phyloP scores from a whole-genome alignment of 2,113 vertebrate genomes.

The Spizaetus ornatus region DNA sequence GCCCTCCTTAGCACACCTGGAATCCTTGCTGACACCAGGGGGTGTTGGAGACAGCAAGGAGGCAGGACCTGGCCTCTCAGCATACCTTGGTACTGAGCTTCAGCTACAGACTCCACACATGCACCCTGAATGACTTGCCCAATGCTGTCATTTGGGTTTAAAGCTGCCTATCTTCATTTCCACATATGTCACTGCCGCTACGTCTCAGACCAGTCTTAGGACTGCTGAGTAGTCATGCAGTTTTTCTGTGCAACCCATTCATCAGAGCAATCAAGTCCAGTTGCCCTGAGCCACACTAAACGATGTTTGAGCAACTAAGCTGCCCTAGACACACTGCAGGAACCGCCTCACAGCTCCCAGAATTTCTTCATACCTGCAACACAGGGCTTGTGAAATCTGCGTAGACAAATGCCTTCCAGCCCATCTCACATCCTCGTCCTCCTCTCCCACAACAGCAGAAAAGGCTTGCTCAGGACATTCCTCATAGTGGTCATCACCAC shows the following conservation, averaged over 20 bases:
- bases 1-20: not conserved
- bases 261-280: not conserved
- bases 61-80: not conserved
- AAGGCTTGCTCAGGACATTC: not conserved
- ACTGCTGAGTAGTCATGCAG: not conserved
- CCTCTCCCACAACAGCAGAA: not conserved
- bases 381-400: not conserved
- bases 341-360: not conserved
- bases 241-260: not conserved
- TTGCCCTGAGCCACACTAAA: not conserved
- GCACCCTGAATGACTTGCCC: not conserved
- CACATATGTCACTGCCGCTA: fast-evolving
- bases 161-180: not conserved
- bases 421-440: not conserved
- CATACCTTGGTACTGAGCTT: not conserved
- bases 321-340: not conserved
- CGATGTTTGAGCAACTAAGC: not conserved
- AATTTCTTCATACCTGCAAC: not conserved
- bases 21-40: not conserved
- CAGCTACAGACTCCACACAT: not conserved
- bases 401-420: not conserved
- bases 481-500: not conserved
- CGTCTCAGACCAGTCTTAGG: not conserved
- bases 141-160: not conserved
- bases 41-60: not conserved